Evolutionary conservation across 2,888 invertebrate species (phyloP).

Genomic region (Apeira syringaria): DNA sequence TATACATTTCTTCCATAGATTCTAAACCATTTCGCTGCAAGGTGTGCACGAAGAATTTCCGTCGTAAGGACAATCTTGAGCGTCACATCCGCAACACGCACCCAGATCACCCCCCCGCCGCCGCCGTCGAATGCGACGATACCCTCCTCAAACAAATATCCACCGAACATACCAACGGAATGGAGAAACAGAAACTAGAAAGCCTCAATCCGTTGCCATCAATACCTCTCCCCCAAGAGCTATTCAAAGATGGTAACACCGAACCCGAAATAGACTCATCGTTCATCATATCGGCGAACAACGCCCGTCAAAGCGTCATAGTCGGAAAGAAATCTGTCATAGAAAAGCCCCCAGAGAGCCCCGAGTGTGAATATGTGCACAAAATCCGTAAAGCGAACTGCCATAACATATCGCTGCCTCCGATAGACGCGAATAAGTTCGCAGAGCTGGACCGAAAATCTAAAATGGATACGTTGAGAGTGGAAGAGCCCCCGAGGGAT

Average conservation of each 20-base stretch:
- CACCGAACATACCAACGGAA: slow-evolving; percentile 9
- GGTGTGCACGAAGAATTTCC: slow-evolving; percentile 87
- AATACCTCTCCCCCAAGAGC: slow-evolving; percentile 58
- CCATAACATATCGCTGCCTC: slow-evolving; percentile 49
- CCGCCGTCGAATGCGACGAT: slow-evolving; percentile 62
- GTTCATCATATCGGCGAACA: slow-evolving; percentile 73
- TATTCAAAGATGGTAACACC: slow-evolving; percentile 37
- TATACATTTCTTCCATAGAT: slow-evolving; percentile 70
- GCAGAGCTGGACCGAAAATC: slow-evolving; percentile 52
- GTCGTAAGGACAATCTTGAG: slow-evolving; percentile 90
- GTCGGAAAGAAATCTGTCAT: slow-evolving; percentile 54
- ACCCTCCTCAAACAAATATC: slow-evolving; percentile 44
- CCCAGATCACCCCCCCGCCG: slow-evolving; percentile 69
- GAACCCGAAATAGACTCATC: slow-evolving; percentile 53
- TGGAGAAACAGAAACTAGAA: slow-evolving; percentile 58
- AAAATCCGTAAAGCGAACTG: slow-evolving; percentile 70
- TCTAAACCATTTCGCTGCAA: slow-evolving; percentile 88
- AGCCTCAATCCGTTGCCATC: slow-evolving; percentile 67
- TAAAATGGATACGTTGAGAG: slow-evolving; percentile 48
- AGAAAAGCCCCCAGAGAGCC: slow-evolving; percentile 40
- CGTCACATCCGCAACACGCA: slow-evolving; percentile 91
- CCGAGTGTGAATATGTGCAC: slow-evolving; percentile 68
- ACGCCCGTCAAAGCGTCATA: slow-evolving; percentile 74
- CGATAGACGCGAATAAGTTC: slow-evolving; percentile 68
- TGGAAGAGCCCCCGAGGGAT: slow-evolving; percentile 60